Percentiles rank a stretch among this genome's conserved stretches.
phyloP scores from a whole-genome alignment of 2,888 invertebrate genomes.

The Mimas tiliae region DNA sequence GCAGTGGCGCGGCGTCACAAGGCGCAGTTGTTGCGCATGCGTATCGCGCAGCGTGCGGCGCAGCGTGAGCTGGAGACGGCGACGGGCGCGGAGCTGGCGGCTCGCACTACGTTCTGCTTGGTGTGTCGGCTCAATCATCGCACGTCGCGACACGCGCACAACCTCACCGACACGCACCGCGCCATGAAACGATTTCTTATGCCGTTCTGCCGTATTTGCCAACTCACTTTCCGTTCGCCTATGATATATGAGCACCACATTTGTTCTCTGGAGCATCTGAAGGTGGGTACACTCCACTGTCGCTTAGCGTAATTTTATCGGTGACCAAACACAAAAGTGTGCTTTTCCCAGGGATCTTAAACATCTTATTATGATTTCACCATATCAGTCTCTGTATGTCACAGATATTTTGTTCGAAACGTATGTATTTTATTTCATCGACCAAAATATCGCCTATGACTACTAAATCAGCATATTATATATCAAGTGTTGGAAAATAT shows the following conservation, averaged over 20 bases:
- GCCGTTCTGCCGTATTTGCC: constrained; percentile 92
- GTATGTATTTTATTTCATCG: no score
- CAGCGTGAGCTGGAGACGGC: constrained; percentile 91
- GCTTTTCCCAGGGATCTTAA: no score
- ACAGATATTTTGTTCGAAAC: no score
- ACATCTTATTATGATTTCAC: no score
- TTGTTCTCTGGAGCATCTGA: constrained; percentile 91
- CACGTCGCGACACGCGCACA: constrained; percentile 90
- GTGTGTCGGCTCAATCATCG: constrained; percentile 91
- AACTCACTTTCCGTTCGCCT: constrained; percentile 91
- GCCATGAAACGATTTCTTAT: constrained; percentile 93
- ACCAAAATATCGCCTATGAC: no score
- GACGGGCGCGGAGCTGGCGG: constrained; percentile 85
- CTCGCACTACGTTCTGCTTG: constrained; percentile 88
- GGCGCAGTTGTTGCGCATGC: constrained; percentile 90
- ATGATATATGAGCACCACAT: constrained; percentile 94
- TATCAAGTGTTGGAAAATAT: no score
- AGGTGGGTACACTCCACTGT: constrained; percentile 75
- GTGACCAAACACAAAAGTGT: background rate
- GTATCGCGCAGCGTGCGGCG: constrained; percentile 91
- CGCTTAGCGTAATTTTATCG: constrained; percentile 23
- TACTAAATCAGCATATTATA: no score
- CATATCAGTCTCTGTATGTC: no score
- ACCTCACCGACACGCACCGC: constrained; percentile 91
- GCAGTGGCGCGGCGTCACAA: constrained; percentile 90